A percentile compares a stretch with the other conserved stretches of the same genome.
Evolutionary conservation across 2,888 invertebrate species (phyloP).

Genomic region (Hypercompe scribonia): DNA sequence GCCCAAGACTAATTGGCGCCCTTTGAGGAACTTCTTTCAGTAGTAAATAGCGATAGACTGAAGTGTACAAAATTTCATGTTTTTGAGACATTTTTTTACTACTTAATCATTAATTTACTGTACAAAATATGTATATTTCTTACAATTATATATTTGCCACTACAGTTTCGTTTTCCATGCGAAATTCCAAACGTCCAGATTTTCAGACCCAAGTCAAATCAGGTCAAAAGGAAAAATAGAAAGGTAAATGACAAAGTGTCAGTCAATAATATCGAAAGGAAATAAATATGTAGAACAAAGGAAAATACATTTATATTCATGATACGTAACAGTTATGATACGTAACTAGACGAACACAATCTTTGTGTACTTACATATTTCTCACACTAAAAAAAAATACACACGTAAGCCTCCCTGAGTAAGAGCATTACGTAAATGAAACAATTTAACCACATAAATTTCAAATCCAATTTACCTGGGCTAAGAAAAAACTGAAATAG

Average conservation of each 20-base stretch:
- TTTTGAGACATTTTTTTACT: no score
- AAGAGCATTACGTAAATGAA: background rate
- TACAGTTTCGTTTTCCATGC: no score
- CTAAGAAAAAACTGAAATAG: constrained; percentile 7
- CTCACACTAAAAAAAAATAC: background rate
- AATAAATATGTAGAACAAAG: background rate
- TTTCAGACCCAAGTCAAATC: no score
- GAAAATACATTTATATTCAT: background rate
- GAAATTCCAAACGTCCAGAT: no score
- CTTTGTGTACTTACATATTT: background rate
- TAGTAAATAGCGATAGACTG: no score
- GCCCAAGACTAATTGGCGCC: no score
- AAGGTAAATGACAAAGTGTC: background rate
- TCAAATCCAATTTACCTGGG: constrained; percentile 11
- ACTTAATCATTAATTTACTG: no score
- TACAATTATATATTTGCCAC: no score
- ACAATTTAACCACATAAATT: constrained; percentile 5
- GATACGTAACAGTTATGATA: background rate
- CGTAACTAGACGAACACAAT: background rate
- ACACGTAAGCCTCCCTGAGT: background rate
- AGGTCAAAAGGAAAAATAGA: no score
- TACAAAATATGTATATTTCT: no score
- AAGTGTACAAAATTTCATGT: no score
- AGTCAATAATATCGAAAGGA: background rate
- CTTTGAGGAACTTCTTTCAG: no score